A percentile compares a stretch with the other conserved stretches of the same genome.
These are phyloP conservation scores for Chrysaora quinquecirrha DNA, from an alignment of 30 jellyfish, hydroid and myxozoan species.

Conservation along the genomic window DNA sequence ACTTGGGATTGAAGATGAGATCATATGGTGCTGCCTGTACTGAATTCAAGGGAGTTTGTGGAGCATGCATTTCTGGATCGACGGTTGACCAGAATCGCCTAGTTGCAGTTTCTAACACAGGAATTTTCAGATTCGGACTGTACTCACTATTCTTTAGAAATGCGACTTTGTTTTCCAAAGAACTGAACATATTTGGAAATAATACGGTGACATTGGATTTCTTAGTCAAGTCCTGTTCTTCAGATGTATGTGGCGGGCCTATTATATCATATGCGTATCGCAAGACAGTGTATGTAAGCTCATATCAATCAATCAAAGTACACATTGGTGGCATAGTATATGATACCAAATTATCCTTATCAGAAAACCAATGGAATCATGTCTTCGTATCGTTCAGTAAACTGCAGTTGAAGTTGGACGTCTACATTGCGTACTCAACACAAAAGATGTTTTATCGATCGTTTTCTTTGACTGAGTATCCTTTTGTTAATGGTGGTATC, in stretches of 20 bases:
- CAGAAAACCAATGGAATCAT: slow-evolving; percentile 49
- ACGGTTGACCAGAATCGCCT: neutral
- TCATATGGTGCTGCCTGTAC: slow-evolving; percentile 14
- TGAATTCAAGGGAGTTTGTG: slow-evolving; percentile 41
- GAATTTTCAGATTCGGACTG: slow-evolving; percentile 3
- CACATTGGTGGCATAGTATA: slow-evolving; percentile 18
- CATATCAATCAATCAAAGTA: slow-evolving; percentile 24
- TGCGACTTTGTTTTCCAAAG: slow-evolving; percentile 44
- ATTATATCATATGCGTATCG: slow-evolving; percentile 21
- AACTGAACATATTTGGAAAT: slow-evolving; percentile 24
- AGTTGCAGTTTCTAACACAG: neutral
- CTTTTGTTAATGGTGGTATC: slow-evolving; percentile 32
- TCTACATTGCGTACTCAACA: slow-evolving; percentile 16
- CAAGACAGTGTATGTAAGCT: slow-evolving; percentile 31
- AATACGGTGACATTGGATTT: slow-evolving; percentile 43
- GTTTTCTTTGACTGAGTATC: slow-evolving; percentile 2
- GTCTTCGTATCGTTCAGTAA: slow-evolving; percentile 20
- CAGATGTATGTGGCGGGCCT: slow-evolving; percentile 61
- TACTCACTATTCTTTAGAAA: slow-evolving; percentile 34
- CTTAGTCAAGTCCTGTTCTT: slow-evolving; percentile 41
- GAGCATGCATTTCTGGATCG: slow-evolving; percentile 42
- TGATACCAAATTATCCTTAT: slow-evolving; percentile 46
- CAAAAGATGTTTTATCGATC: slow-evolving; percentile 33
- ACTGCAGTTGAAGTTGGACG: slow-evolving; percentile 5
- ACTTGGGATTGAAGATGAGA: slow-evolving; percentile 2